phyloP scores from a whole-genome alignment of 2,888 invertebrate species.

The Plagodis dolabraria region DNA sequence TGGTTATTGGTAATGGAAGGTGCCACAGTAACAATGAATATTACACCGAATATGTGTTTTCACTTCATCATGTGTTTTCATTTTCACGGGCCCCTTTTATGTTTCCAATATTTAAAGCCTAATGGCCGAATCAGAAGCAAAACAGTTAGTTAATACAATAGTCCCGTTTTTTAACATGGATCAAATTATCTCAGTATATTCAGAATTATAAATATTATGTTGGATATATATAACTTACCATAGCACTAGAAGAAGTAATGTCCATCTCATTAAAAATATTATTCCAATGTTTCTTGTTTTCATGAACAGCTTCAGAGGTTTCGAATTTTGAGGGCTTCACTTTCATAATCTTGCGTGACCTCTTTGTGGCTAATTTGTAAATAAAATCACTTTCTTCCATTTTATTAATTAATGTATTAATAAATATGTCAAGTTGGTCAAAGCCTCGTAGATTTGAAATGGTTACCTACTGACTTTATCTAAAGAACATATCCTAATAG shows the following conservation, averaged over 20 bases:
- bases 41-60: too few species aligned
- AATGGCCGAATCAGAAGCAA: too few species aligned
- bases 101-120: too few species aligned
- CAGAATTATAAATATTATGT: too few species aligned
- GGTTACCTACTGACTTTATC: background rate
- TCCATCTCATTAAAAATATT: constrained; percentile 58
- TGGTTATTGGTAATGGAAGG: too few species aligned
- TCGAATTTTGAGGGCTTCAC: constrained; percentile 64
- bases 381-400: constrained; percentile 33
- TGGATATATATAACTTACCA: constrained; percentile 21
- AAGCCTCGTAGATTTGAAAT: constrained; percentile 42
- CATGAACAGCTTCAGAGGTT: constrained; percentile 54
- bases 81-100: too few species aligned
- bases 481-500: background rate
- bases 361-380: constrained; percentile 38
- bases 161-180: too few species aligned
- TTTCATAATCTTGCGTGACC: constrained; percentile 59
- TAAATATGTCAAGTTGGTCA: constrained; percentile 15
- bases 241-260: constrained; percentile 18
- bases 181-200: too few species aligned
- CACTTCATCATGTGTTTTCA: too few species aligned
- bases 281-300: constrained; percentile 70
- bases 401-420: constrained; percentile 20
- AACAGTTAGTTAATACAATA: too few species aligned
- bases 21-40: too few species aligned